phyloP scores from a whole-genome alignment of 2,113 vertebrate genomes.

The Sapajus apella region DNA sequence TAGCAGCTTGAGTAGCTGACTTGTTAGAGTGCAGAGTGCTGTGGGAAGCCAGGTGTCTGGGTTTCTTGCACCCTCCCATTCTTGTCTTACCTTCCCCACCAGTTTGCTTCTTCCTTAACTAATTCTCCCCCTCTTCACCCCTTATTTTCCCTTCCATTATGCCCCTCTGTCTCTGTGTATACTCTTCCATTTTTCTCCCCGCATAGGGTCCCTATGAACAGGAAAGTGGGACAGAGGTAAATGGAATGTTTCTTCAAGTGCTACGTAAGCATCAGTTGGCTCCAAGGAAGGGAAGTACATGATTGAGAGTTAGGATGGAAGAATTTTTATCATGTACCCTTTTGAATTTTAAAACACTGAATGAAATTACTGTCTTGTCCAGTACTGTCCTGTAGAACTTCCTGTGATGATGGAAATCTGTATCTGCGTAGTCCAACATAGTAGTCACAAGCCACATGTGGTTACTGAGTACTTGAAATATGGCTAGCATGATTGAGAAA shows the following conservation, averaged over 20 bases:
- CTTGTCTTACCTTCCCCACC: background rate
- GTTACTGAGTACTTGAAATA: background rate
- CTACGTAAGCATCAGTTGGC: background rate
- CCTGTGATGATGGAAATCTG: background rate
- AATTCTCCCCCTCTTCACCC: background rate
- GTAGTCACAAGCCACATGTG: background rate
- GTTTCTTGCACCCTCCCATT: background rate
- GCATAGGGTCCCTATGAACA: background rate
- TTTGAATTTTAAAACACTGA: conserved; percentile 15
- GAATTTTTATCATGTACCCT: background rate
- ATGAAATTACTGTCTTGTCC: background rate
- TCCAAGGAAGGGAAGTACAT: background rate
- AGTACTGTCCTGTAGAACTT: background rate
- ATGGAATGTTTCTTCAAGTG: background rate
- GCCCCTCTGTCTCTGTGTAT: background rate
- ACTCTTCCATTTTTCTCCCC: background rate
- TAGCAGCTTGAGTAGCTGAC: background rate
- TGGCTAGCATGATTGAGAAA: background rate
- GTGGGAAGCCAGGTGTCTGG: background rate
- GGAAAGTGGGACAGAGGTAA: background rate
- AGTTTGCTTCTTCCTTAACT: background rate
- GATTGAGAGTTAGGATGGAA: background rate
- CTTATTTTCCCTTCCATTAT: no score
- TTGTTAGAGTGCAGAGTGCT: background rate
- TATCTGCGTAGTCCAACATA: background rate